Conservation (phyloP, 2,888 invertebrate genomes). For the Pristionchus exspectatus region DNA sequence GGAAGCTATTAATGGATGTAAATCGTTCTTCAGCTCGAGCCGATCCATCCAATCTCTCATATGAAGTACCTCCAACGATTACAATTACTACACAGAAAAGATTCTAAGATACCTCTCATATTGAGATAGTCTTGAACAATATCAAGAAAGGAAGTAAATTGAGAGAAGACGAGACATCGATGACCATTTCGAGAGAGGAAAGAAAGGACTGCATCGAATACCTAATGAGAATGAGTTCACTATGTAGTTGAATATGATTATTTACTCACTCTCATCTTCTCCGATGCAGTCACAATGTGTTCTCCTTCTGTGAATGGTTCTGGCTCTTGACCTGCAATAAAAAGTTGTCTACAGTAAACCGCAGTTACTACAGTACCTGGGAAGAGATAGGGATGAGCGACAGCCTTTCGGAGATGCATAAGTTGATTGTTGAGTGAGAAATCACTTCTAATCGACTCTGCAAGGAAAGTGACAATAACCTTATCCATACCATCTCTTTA, state of each 20-base stretch:
- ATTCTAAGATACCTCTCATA: slow-evolving; percentile 61
- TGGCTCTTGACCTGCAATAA: slow-evolving; percentile 79
- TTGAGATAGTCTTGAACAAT: slow-evolving; percentile 80
- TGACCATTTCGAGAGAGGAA: slow-evolving; percentile 78
- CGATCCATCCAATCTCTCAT: slow-evolving; percentile 81
- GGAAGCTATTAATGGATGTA: slow-evolving; percentile 80
- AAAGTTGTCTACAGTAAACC: not conserved
- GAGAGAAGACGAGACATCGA: slow-evolving; percentile 81
- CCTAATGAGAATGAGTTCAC: slow-evolving; percentile 41
- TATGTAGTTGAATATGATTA: not conserved
- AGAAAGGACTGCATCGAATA: slow-evolving; percentile 79
- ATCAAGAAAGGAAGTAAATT: slow-evolving; percentile 80
- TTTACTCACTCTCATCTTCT: slow-evolving; percentile 77
- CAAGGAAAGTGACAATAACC: not conserved
- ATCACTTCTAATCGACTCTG: slow-evolving; percentile 33
- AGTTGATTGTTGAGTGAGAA: slow-evolving; percentile 78
- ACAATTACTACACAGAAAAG: not conserved
- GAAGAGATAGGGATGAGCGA: slow-evolving; percentile 81
- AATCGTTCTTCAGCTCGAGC: slow-evolving; percentile 80
- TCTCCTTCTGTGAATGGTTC: slow-evolving; percentile 81
- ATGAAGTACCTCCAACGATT: slow-evolving; percentile 78
- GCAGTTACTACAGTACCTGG: slow-evolving; percentile 76
- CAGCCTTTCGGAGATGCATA: slow-evolving; percentile 81
- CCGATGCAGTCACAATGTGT: slow-evolving; percentile 80
- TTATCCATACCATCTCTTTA: not conserved